phyloP scores from a whole-genome alignment of 2,113 vertebrate species.

The Pteronura brasiliensis region DNA sequence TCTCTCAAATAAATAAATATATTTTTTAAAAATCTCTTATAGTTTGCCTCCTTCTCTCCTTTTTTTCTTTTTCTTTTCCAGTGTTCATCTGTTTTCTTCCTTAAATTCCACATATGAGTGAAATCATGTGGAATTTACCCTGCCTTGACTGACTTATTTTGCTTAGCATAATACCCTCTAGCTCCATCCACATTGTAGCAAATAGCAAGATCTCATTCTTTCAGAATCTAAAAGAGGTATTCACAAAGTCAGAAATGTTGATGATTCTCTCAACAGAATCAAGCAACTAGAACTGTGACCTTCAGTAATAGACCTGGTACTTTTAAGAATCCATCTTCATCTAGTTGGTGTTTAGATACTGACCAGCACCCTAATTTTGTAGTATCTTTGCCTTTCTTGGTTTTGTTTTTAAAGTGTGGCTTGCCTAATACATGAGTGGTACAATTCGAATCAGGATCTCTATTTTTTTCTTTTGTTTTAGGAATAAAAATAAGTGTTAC shows the following conservation, averaged over 20 bases:
- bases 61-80: not conserved
- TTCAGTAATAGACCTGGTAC: not conserved
- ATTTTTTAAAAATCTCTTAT: not conserved
- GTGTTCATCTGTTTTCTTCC: not conserved
- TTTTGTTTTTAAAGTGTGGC: constrained; percentile 14
- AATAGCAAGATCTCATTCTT: not conserved
- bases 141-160: not conserved
- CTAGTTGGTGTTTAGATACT: not conserved
- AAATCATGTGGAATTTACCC: not conserved
- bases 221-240: constrained; percentile 9
- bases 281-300: not conserved
- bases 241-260: constrained; percentile 8
- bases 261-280: not conserved
- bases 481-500: not conserved
- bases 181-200: not conserved
- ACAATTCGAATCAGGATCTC: not conserved
- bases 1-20: not conserved
- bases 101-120: not conserved
- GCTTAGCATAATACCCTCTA: not conserved
- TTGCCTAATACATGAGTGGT: not conserved
- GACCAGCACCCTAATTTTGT: not conserved
- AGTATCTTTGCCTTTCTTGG: not conserved
- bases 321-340: not conserved
- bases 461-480: constrained; percentile 17
- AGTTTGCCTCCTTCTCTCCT: not conserved